Percentiles rank a stretch among this genome's conserved stretches.
These are phyloP conservation scores for Rhinogobius similis DNA, from an alignment of 2,113 vertebrate genomes.

Conservation along the genomic window DNA sequence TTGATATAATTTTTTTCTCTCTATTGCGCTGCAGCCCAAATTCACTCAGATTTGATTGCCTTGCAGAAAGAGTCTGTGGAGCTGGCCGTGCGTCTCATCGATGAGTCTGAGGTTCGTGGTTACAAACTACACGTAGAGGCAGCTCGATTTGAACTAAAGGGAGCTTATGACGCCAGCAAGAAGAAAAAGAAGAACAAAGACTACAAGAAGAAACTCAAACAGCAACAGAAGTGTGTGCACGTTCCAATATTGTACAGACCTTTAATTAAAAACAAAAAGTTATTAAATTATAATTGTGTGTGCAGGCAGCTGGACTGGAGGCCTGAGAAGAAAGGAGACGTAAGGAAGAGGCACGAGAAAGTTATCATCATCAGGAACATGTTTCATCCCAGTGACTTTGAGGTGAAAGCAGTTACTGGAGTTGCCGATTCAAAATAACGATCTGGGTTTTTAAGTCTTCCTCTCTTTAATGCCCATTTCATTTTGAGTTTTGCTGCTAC, in stretches of 20 bases:
- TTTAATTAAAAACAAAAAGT: not conserved
- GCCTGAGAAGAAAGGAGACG: constrained; percentile 86
- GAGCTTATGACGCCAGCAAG: constrained; percentile 91
- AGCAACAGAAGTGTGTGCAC: constrained; percentile 88
- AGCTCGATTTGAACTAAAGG: constrained; percentile 92
- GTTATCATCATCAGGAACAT: constrained; percentile 95
- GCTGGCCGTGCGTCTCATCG: constrained; percentile 87
- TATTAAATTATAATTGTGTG: constrained; percentile 18
- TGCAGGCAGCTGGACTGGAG: constrained; percentile 94
- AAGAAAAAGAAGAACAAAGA: constrained; percentile 97
- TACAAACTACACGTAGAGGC: constrained; percentile 91
- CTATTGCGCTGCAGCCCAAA: not conserved
- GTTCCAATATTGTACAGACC: not conserved
- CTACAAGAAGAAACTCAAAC: constrained; percentile 89
- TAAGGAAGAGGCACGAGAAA: constrained; percentile 86
- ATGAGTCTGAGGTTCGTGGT: constrained; percentile 91
- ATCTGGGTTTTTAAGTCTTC: not conserved
- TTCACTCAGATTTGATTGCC: not conserved
- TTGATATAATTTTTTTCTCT: too few species aligned
- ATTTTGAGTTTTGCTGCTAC: not conserved
- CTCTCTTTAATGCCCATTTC: not conserved
- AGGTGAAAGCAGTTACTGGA: constrained; percentile 74
- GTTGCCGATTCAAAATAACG: not conserved
- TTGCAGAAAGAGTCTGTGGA: constrained; percentile 90
- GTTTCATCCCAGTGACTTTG: constrained; percentile 96